phyloP scores from a whole-genome alignment of 2,888 invertebrate species.

The Cacoxenus indagator region DNA sequence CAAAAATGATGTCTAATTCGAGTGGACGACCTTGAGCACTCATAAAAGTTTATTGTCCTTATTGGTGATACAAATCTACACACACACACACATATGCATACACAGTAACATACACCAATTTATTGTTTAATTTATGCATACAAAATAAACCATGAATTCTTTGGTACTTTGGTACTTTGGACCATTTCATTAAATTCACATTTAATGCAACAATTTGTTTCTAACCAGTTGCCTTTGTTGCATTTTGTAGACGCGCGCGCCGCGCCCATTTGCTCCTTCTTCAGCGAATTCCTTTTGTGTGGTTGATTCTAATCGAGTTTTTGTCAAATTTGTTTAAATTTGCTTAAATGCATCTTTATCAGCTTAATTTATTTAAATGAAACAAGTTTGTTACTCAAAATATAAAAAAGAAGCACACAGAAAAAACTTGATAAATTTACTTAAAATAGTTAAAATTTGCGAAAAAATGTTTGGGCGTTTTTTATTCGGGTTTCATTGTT shows the following conservation, averaged over 20 bases:
- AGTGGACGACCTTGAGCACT: conserved; percentile 58
- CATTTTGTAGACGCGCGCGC: not conserved
- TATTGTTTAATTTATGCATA: not conserved
- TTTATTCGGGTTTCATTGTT: conserved; percentile 38
- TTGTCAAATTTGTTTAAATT: not conserved
- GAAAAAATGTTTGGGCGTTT: conserved; percentile 29
- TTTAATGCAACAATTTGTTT: conserved; percentile 54
- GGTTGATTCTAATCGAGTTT: conserved; percentile 1
- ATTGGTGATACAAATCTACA: conserved; percentile 52
- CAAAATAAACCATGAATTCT: not conserved
- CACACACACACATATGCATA: conserved; percentile 21
- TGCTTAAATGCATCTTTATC: conserved; percentile 12
- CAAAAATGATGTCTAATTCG: conserved; percentile 47
- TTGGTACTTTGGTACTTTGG: conserved; percentile 7
- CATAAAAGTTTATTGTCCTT: conserved; percentile 65
- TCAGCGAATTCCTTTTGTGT: conserved; percentile 34
- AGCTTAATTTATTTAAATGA: conserved; percentile 52
- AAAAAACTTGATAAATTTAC: conserved; percentile 37
- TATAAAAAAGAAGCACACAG: conserved; percentile 15
- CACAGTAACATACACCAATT: conserved; percentile 1
- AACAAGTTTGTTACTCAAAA: conserved; percentile 55
- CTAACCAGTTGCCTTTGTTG: conserved; percentile 49
- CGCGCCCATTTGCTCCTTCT: not conserved
- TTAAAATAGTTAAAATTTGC: conserved; percentile 32
- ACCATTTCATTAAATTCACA: conserved; percentile 28